phyloP scores from a whole-genome alignment of 1,140 invertebrate genomes.

The Drosophila pruinosa region DNA sequence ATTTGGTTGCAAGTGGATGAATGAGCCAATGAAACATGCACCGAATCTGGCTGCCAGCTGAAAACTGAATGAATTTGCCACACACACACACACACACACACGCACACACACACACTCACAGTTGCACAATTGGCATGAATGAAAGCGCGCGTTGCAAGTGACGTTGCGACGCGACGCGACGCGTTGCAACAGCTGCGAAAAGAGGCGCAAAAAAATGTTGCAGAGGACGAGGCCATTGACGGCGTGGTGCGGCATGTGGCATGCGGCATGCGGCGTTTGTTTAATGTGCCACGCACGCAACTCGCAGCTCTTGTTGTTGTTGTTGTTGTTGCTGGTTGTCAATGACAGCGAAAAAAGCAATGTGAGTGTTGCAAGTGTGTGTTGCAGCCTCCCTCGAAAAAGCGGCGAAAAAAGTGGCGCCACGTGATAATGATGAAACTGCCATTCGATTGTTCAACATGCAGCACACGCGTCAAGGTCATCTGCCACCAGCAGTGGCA shows the following conservation, averaged over 20 bases:
- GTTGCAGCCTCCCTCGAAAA: constrained; percentile 31
- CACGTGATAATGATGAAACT: constrained; percentile 60
- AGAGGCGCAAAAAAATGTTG: constrained; percentile 17
- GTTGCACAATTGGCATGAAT: constrained; percentile 54
- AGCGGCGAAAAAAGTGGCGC: constrained; percentile 39
- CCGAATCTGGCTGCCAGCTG: constrained; percentile 16
- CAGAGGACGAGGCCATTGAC: constrained; percentile 34
- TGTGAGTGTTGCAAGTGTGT: constrained; percentile 54
- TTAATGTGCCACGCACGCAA: constrained; percentile 72
- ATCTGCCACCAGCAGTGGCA: constrained; percentile 13
- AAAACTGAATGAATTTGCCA: constrained; percentile 68
- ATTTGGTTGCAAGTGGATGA: constrained; percentile 42
- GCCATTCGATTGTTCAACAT: constrained; percentile 72
- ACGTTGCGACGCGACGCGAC: constrained; percentile 24
- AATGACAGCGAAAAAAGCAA: constrained; percentile 37
- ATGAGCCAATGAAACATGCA: constrained; percentile 59
- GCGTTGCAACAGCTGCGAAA: constrained; percentile 42
- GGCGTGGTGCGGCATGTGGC: constrained; percentile 5
- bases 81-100: constrained; percentile 54
- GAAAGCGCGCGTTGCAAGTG: constrained; percentile 66
- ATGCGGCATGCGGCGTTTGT: constrained; percentile 62
- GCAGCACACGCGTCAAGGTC: constrained; percentile 77
- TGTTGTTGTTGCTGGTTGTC: constrained; percentile 25
- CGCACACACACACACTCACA: constrained; percentile 34
- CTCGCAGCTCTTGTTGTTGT: constrained; percentile 19